Evolutionary conservation across 2,797 vertebrate genomes (phyloP), one percentile per base, ranked within the genome.

Genomic region (Tachyglossus aculeatus): DNA sequence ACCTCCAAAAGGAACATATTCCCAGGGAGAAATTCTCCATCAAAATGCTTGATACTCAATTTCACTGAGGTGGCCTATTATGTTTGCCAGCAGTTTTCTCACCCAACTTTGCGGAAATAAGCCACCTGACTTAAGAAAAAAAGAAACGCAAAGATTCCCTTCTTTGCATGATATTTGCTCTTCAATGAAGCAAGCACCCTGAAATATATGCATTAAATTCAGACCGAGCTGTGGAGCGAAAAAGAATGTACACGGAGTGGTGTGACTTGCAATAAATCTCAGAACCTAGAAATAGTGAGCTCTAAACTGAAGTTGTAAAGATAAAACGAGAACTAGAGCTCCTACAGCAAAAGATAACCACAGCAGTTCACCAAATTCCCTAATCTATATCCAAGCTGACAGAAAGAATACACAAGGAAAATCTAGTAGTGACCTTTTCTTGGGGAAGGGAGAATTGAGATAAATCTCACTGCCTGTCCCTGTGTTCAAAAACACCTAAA

Each of bases 81-180:
- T 6, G 15, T 5, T 62, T 62, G 7, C 6, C 24, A 58, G 9
- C 4, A 27, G n/a, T 48, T 45, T 71, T 63, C n/a, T 6, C 21
- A 54, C 63, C 63, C 34, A 41, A 3, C 6, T 57, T 63, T 76
- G 22, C 34, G 56, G 50, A 82, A 67, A 60, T 45, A 56, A 80
- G 72, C 48, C n/a, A n/a, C n/a, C n/a, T n/a, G n/a, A n/a, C n/a
- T n/a, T n/a, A n/a, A n/a, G n/a, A n/a, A n/a, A n/a, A n/a, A n/a
- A n/a, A n/a, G n/a, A 63, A 74, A 63, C 31, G 25, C 33, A 37
- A n/a, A 37, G 44, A 34, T 19, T 75, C 9, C 2, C 62, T 73
- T 59, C 70, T 75, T 80, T 65, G 55, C 14, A 41, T 45, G 63
- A 40, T 67, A 64, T 72, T 81, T 77, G 10, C 51, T 84, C 88